Base-by-base conservation (phyloP, 1,140 invertebrate species). In the Zaprionus africanus region DNA sequence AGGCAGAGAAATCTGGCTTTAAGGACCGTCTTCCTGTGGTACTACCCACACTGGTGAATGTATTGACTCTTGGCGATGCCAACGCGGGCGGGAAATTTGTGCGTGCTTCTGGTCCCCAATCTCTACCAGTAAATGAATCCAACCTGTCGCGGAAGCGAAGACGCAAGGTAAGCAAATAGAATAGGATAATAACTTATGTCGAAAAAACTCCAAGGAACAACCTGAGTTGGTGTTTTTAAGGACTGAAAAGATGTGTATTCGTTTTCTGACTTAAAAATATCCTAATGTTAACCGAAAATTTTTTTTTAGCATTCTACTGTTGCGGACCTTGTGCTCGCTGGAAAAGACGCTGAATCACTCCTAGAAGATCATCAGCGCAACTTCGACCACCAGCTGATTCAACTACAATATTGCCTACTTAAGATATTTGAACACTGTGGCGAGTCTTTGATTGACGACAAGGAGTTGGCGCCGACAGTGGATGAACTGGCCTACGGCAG, bases 401-500 rank as follows among this genome's bases (percentile, higher is more conserved):
- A 94, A 83, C 92, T 94, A 58, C 91, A 94, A 62, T 94, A 94
- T 74, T 84, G 94, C 4, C 87, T 94, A 4, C 92, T 94, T 1
- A 94, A 93, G 68, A 94, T 95, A 5, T 93, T 93, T 5, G 75
- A 93, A 68, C 91, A 93, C 79, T 94, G 94, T 91, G 74, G 93
- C 5, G 81, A 92, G 69, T 59, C 78, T 0, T 76, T 92, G 51
- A 90, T 94, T 63, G 93, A 92, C 68, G 90, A 92, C 76, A 85
- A 91, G 24, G 92, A 93, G 67, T 92, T 93, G 72, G 78, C 84
- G 2, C 84, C 70, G 41, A 77, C 94, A 88, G 91, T 93, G 82
- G 93, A 94, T 94, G 90, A 95, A 92, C 82, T 97, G 95, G 94
- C 96, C 93, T 93, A 96, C 84, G 93, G 96, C n/a, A 97, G 95